Evolutionary conservation across 2,113 vertebrate species (phyloP), one percentile per base, ranked within the genome.

Genomic region (Oreamnos americanus): DNA sequence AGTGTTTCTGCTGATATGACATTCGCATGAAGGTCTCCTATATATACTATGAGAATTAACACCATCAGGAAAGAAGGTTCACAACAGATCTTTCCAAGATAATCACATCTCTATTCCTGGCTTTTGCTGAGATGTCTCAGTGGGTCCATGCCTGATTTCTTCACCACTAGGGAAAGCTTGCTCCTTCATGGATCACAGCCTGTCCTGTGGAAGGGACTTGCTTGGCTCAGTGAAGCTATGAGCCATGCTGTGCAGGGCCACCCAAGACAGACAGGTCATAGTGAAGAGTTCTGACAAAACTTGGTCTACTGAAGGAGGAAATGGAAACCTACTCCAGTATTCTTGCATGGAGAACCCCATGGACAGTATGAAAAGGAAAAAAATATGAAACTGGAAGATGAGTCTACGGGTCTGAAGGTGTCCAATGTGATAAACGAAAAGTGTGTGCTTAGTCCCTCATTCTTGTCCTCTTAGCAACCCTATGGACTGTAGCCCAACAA

Each of bases 351-450:
- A 67, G 33, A 67, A n/a, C 33, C 16, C 16, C 33, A 67, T 67
- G n/a, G 64, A 67, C 64, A 10, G 8, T 74, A 74, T 39, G 17
- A 39, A 74, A 74, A 36, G n/a, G 19, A n/a, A 74, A 74, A 74
- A 74, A 74, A 74, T 39, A 74, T 0, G 19, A 74, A 36, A 39
- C 67, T 39, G n/a, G n/a, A 74, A 74, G 19, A 74, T 39, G 67
- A 74, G n/a, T 12, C 67, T 39, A n/a, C 19, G 6, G n/a, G 67
- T 74, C 67, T 74, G 67, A 71, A 12, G 10, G n/a, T 71, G 19
- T 71, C n/a, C 67, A 71, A 2, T 74, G 5, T 39, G 67, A 36
- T 39, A 74, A 10, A 23, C 0, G 0, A 19, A 1, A 74, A 74
- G 19, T 21, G 19, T 0, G 0, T 39, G n/a, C 67, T 74, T 11